phyloP scores from a whole-genome alignment of 2,888 invertebrate species.

The Troides oblongomaculatus region DNA sequence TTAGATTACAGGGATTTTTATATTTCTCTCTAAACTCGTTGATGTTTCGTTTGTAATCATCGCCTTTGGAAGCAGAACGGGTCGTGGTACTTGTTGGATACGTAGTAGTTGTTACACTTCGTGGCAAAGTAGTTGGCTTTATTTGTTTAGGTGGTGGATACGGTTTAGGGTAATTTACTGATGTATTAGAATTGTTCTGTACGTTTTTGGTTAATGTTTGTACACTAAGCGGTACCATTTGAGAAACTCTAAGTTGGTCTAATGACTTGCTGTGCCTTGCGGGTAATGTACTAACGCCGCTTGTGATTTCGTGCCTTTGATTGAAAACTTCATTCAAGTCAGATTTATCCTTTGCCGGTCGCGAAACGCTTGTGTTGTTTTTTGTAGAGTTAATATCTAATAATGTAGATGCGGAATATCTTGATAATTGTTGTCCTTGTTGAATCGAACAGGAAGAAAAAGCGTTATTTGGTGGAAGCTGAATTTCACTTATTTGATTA shows the following conservation, averaged over 20 bases:
- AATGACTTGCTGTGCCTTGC: constrained; percentile 90
- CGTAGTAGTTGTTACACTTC: constrained; percentile 72
- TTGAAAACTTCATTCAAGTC: constrained; percentile 57
- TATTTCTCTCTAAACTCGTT: constrained; percentile 83
- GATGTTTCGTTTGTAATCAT: constrained; percentile 81
- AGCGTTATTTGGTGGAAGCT: constrained; percentile 66
- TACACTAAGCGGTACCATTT: constrained; percentile 59
- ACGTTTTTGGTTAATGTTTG: constrained; percentile 59
- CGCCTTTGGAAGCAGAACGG: constrained; percentile 67
- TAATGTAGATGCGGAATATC: constrained; percentile 81
- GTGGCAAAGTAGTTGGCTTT: constrained; percentile 74
- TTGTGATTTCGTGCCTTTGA: constrained; percentile 67
- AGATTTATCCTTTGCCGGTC: constrained; percentile 53
- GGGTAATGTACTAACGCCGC: constrained; percentile 80
- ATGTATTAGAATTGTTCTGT: constrained; percentile 65
- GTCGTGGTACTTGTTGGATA: constrained; percentile 71
- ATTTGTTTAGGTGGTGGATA: constrained; percentile 64
- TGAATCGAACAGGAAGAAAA: constrained; percentile 70
- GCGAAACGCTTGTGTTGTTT: constrained; percentile 51
- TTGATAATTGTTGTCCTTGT: constrained; percentile 74
- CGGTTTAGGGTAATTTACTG: constrained; percentile 72
- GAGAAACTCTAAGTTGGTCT: constrained; percentile 85
- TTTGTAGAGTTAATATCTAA: constrained; percentile 68
- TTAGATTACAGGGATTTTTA: constrained; percentile 76
- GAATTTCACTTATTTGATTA: constrained; percentile 77